A percentile compares a stretch with the other conserved stretches of the same genome.
phyloP scores from a whole-genome alignment of 1,140 invertebrate species.

The Acromyrmex charruanus region DNA sequence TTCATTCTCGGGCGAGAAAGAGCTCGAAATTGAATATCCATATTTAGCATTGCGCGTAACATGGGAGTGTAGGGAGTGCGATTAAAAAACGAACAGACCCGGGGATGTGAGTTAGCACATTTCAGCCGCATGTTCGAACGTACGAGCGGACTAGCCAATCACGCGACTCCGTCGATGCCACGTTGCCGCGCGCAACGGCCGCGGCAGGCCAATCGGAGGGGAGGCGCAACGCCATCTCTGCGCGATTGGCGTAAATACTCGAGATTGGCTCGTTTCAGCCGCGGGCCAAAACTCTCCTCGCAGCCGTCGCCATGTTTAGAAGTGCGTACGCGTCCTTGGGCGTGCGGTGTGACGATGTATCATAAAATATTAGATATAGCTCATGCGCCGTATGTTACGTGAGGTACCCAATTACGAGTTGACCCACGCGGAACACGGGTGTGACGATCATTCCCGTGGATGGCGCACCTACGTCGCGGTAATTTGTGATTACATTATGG shows the following conservation, averaged over 20 bases:
- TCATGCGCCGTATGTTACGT: conserved; percentile 86
- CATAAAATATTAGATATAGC: conserved; percentile 86
- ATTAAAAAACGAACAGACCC: conserved; percentile 23
- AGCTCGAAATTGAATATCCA: conserved; percentile 1
- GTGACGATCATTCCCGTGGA: conserved; percentile 85
- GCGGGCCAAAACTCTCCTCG: conserved; percentile 74
- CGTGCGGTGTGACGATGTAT: conserved; percentile 86
- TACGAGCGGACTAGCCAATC: conserved; percentile 69
- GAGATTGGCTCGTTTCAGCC: conserved; percentile 59
- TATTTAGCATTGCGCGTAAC: not conserved
- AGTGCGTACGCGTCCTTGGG: conserved; percentile 87
- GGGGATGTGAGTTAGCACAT: conserved; percentile 13
- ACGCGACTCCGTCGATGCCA: conserved; percentile 58
- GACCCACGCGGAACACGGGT: conserved; percentile 80
- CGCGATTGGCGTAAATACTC: conserved; percentile 55
- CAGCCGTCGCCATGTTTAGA: conserved; percentile 88
- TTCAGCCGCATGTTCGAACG: conserved; percentile 23
- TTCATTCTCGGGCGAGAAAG: not conserved
- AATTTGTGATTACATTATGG: conserved; percentile 89
- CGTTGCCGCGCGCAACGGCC: conserved; percentile 74
- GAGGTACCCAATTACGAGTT: conserved; percentile 86
- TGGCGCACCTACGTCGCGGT: conserved; percentile 85
- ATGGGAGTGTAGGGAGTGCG: not conserved
- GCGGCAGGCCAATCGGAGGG: conserved; percentile 66
- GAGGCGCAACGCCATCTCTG: conserved; percentile 75